Percentiles rank a stretch among this genome's conserved stretches.
phyloP scores from a whole-genome alignment of 2,113 vertebrate genomes.

The Oreochromis niloticus region DNA sequence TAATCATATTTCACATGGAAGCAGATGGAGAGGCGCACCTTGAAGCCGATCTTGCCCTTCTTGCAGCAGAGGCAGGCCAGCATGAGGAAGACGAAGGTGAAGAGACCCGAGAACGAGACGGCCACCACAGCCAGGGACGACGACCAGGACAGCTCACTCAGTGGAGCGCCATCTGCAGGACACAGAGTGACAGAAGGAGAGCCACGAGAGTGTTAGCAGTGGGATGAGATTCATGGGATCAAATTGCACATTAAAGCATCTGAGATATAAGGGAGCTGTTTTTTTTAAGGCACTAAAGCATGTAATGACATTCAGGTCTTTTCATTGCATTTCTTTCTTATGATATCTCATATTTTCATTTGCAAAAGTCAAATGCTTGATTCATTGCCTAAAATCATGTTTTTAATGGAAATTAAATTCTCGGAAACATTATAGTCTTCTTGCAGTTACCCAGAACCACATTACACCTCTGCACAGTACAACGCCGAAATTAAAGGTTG shows the following conservation, averaged over 20 bases:
- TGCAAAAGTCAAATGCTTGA: background rate
- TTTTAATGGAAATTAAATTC: background rate
- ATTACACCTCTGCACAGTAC: background rate
- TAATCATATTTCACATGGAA: background rate
- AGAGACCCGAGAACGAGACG: constrained; percentile 86
- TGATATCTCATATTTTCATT: background rate
- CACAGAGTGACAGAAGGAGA: background rate
- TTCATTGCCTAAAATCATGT: background rate
- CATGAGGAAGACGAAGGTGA: constrained; percentile 93
- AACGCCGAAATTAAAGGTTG: background rate
- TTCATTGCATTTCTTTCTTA: background rate
- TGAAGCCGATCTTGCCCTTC: constrained; percentile 88
- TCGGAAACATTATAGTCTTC: background rate
- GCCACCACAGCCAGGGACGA: constrained; percentile 87
- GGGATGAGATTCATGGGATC: background rate
- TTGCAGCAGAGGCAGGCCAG: constrained; percentile 96
- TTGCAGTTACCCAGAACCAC: background rate
- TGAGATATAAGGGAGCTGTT: background rate
- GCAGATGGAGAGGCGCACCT: constrained; percentile 67
- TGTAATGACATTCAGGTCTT: background rate
- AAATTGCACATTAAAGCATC: background rate
- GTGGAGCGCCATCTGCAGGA: constrained; percentile 83
- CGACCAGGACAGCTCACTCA: constrained; percentile 88
- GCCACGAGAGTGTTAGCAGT: background rate
- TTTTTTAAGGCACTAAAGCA: background rate